Evolutionary conservation across 1,140 invertebrate species (phyloP).

Genomic region (Drosophila sturtevanti): DNA sequence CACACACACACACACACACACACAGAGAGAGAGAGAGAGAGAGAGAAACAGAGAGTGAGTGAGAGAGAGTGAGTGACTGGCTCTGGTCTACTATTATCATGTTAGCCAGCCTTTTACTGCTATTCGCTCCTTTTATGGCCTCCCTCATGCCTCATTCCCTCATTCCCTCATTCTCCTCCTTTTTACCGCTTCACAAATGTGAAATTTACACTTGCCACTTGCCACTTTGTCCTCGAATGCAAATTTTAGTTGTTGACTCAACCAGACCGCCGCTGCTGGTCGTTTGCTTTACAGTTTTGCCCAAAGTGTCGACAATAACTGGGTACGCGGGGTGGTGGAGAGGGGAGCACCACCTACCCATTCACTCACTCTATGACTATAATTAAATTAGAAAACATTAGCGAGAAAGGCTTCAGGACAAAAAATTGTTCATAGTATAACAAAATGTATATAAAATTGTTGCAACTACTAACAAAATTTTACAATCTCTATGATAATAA

Average conservation of each 20-base stretch:
- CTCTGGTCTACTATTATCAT: constrained; percentile 9
- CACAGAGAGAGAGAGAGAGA: too few relatives aligned
- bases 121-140: neutral
- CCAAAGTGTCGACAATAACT: neutral
- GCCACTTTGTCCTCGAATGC: constrained; percentile 63
- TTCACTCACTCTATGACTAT: constrained; percentile 9
- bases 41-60: too few relatives aligned
- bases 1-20: neutral
- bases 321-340: neutral
- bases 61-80: too few relatives aligned
- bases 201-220: constrained; percentile 53
- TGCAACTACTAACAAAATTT: neutral
- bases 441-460: neutral
- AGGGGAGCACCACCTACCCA: too few relatives aligned
- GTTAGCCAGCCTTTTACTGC: neutral
- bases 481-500: neutral
- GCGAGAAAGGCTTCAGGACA: constrained; percentile 56
- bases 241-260: constrained; percentile 47
- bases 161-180: neutral
- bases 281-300: neutral
- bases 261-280: neutral
- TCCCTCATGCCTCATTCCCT: neutral
- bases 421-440: constrained; percentile 13
- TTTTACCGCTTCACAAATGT: constrained; percentile 32
- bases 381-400: constrained; percentile 68